Evolutionary conservation across 2,797 vertebrate species (phyloP), one percentile per base, ranked within the genome.

Genomic region (Tarsius wallacei): DNA sequence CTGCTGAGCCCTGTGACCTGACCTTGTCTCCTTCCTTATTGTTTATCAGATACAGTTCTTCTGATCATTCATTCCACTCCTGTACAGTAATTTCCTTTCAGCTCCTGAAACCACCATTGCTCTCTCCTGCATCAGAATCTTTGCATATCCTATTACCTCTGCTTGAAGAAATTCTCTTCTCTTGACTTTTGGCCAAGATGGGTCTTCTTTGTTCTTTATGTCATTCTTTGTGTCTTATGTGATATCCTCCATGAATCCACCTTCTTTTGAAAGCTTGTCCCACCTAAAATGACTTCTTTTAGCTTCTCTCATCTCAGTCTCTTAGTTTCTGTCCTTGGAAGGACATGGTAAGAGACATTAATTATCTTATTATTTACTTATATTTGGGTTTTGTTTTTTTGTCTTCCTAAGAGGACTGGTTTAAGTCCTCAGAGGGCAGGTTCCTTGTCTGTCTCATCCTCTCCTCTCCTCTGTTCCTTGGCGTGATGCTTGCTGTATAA

Each of bases 111-210:
- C 36, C 28, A 63, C 31, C 12, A 12, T 42, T 5, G 4, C 42
- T 83, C 36, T 74, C 70, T 8, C 22, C 24, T 87, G 55, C 36
- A 83, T 73, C 76, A 49, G 57, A 57, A 94, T 9, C 90, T 90
- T 87, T 73, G 68, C 59, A 22, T 1, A 31, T 61, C 21, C 33
- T 64, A 15, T 17, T 90, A 31, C 21, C 5, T 59, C 10, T 28
- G 10, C 21, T 47, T 57, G 33, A 86, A 93, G 82, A 86, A 89
- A 87, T 70, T 80, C 71, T 96, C 82, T 73, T 17, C 5, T 31
- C 36, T 51, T 81, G 64, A 31, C 53, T 80, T 42, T 77, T 49
- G n/a, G 57, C 31, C 53, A 81, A 87, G 87, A 83, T 0, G 1
- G 7, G 28, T 86, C 51, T 36, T 81, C 77, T 42, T 28, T 42